phyloP scores from a whole-genome alignment of 2,888 invertebrate genomes.

The Encarsia formosa region DNA sequence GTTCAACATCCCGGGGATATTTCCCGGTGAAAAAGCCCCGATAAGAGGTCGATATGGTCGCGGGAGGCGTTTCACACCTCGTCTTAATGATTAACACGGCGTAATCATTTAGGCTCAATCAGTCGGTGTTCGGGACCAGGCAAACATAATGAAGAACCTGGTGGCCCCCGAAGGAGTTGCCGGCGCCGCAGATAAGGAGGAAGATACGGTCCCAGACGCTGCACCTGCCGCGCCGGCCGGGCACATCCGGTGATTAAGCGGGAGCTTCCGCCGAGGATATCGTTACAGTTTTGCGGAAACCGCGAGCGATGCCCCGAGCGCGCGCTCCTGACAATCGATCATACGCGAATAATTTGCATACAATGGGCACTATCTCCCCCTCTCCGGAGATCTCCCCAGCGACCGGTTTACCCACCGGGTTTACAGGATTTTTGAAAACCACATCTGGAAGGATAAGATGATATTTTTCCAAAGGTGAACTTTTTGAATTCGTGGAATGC shows the following conservation, averaged over 20 bases:
- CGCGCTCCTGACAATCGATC: conserved; percentile 14
- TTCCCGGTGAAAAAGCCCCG: neutral
- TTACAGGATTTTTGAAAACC: no score
- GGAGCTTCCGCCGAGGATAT: neutral
- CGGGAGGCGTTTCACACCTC: neutral
- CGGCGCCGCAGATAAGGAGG: conserved; percentile 27
- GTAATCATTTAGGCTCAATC: conserved; percentile 46
- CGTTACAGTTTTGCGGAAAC: neutral
- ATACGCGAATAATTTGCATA: conserved; percentile 17
- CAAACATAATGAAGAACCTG: conserved; percentile 33
- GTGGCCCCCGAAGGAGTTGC: conserved; percentile 32
- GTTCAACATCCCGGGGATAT: neutral
- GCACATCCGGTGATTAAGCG: neutral
- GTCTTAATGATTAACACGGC: conserved; percentile 41
- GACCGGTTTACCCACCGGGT: neutral
- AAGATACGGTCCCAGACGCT: conserved; percentile 19
- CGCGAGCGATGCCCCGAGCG: conserved; percentile 8
- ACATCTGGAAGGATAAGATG: no score
- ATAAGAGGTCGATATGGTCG: neutral
- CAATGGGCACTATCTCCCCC: conserved; percentile 16
- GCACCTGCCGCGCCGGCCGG: neutral
- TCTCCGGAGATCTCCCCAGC: no score
- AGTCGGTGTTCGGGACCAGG: conserved; percentile 41
- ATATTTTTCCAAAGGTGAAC: no score
- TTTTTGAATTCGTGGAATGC: no score